These are phyloP conservation scores for Chrysodeixis includens DNA, from an alignment of 2,888 invertebrate species.

Conservation along the genomic window DNA sequence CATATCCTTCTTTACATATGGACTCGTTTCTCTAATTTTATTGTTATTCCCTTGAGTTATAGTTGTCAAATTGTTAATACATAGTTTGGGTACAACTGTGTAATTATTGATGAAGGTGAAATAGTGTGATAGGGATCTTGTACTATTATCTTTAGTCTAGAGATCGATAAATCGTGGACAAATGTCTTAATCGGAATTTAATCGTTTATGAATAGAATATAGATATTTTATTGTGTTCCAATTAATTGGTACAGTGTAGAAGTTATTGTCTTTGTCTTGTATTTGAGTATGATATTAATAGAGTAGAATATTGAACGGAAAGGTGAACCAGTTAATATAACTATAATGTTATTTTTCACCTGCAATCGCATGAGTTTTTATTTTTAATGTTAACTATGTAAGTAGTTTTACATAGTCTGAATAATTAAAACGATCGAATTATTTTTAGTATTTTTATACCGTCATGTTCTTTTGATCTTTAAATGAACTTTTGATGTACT, in stretches of 20 bases:
- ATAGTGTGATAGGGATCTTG: constrained; percentile 13
- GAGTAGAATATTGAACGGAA: background rate
- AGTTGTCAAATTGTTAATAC: constrained; percentile 4
- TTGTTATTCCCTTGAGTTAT: constrained; percentile 19
- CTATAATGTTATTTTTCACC: background rate
- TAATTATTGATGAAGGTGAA: background rate
- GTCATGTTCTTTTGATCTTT: no score
- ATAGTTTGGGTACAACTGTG: constrained; percentile 1
- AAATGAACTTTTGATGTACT: no score
- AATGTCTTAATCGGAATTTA: constrained; percentile 14
- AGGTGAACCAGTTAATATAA: background rate
- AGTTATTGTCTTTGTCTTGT: background rate
- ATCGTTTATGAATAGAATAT: constrained; percentile 4
- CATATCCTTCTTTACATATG: constrained; percentile 48
- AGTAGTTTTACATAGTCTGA: no score
- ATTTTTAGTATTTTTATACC: no score
- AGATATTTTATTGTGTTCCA: constrained; percentile 4
- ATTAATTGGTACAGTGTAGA: background rate
- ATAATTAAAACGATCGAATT: no score
- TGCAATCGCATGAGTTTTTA: background rate
- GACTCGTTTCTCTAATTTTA: constrained; percentile 32
- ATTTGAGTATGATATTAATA: background rate
- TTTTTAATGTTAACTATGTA: no score
- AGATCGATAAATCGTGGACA: constrained; percentile 15
- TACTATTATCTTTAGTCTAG: constrained; percentile 10